Conservation (phyloP, 1,140 invertebrate species). For the Babylonia areolata region DNA sequence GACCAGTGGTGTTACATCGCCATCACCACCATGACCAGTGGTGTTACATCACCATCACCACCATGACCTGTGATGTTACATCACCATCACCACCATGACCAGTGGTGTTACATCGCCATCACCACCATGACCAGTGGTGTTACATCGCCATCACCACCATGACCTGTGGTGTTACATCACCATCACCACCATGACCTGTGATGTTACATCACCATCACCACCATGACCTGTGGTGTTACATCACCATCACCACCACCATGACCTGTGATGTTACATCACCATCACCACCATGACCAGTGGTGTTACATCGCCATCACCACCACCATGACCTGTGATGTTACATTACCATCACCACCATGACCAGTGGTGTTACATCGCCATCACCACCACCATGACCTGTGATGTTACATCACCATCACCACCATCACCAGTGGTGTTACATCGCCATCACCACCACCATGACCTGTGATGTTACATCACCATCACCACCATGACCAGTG, state of each 20-base stretch:
- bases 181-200: no score
- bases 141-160: no score
- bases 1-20: conserved; percentile 29
- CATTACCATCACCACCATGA: no score
- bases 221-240: not conserved
- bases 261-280: conserved; percentile 1
- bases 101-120: not conserved
- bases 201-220: no score
- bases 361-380: not conserved
- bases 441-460: conserved; percentile 74
- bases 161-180: no score
- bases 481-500: conserved; percentile 31
- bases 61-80: no score
- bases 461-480: no score
- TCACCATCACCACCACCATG: conserved; percentile 32
- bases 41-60: conserved; percentile 31
- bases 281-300: not conserved
- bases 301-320: no score
- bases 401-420: no score
- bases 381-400: conserved; percentile 31
- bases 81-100: not conserved
- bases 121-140: no score
- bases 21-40: conserved; percentile 33
- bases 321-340: no score
- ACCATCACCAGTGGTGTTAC: no score